A percentile compares a stretch with the other conserved stretches of the same genome.
Evolutionary conservation across 1,140 invertebrate species (phyloP).

Genomic region (Oreohelix idahoensis): DNA sequence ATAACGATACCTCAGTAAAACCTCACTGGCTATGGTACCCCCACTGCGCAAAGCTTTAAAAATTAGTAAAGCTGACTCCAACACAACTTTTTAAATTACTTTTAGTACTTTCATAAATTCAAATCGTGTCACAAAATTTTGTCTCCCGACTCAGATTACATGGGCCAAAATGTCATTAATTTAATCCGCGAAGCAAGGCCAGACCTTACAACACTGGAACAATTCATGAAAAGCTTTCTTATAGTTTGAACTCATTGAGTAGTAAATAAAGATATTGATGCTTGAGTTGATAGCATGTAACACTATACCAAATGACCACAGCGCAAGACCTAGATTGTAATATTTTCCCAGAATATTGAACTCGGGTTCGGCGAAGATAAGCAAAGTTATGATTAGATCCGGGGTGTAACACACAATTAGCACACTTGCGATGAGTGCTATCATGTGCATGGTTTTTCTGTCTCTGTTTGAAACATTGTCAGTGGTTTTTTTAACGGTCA

Average conservation of each 20-base stretch:
- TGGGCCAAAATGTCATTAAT: too few relatives aligned
- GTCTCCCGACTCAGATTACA: too few relatives aligned
- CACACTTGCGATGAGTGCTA: background rate
- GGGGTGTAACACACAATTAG: conserved; percentile 14
- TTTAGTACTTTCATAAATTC: too few relatives aligned
- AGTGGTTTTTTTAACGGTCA: background rate
- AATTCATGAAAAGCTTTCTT: background rate
- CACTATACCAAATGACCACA: background rate
- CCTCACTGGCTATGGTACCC: too few relatives aligned
- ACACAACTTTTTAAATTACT: too few relatives aligned
- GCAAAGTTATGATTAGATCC: background rate
- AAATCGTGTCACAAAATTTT: too few relatives aligned
- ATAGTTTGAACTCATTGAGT: conserved; percentile 17
- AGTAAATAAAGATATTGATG: conserved; percentile 15
- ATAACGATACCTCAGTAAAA: too few relatives aligned
- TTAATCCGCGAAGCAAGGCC: too few relatives aligned
- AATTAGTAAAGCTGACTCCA: too few relatives aligned
- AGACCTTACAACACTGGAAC: too few relatives aligned
- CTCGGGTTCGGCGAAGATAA: background rate
- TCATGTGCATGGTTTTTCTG: background rate
- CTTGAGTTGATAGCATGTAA: conserved; percentile 1
- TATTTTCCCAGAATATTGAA: background rate
- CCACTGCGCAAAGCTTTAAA: too few relatives aligned
- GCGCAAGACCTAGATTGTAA: background rate
- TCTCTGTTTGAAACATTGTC: background rate